Evolutionary conservation across 2,113 vertebrate species (phyloP).

Genomic region (Pluvialis apricaria): DNA sequence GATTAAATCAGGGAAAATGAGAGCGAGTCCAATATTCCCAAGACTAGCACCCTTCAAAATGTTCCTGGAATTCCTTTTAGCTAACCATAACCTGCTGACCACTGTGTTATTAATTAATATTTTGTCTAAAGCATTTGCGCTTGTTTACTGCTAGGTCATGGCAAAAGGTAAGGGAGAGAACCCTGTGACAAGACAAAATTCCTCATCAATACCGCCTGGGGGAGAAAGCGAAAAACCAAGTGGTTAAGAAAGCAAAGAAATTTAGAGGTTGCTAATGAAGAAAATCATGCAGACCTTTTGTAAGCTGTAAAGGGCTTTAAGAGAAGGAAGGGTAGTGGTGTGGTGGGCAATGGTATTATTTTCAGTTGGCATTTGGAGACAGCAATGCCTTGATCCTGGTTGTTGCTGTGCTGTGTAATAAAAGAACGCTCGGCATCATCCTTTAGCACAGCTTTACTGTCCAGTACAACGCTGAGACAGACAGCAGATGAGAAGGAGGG

Average conservation of each 20-base stretch:
- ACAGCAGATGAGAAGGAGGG: background rate
- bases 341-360: background rate
- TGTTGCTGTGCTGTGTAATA: background rate
- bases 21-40: background rate
- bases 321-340: background rate
- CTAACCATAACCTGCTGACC: background rate
- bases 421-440: background rate
- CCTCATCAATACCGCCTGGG: rapidly evolving
- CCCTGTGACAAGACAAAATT: background rate
- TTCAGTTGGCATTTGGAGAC: background rate
- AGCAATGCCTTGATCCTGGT: background rate
- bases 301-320: background rate
- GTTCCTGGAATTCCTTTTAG: background rate
- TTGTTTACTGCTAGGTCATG: background rate
- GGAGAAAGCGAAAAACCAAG: background rate
- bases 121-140: background rate
- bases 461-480: background rate
- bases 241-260: background rate
- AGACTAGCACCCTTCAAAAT: background rate
- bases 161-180: background rate
- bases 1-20: background rate
- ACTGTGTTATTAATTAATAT: background rate
- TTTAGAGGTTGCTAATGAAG: background rate
- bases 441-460: background rate
- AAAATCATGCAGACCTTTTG: background rate